Evolutionary conservation across 2,113 vertebrate genomes (phyloP).

Genomic region (Lampris megalopsis): DNA sequence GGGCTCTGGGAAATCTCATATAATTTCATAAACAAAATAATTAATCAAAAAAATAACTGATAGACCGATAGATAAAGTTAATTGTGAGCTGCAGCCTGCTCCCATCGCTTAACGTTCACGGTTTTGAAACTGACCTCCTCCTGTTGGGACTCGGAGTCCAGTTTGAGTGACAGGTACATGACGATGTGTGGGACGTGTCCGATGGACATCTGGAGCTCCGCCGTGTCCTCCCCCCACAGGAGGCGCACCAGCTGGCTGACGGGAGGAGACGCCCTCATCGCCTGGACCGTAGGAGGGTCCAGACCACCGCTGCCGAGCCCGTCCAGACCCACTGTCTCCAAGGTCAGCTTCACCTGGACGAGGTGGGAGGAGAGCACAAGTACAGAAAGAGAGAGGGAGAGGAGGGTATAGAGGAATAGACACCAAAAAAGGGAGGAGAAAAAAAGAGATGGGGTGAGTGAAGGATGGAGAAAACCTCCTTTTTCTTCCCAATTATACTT

Average conservation of each 20-base stretch:
- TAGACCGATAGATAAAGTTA: no score
- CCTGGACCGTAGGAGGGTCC: slow-evolving; percentile 31
- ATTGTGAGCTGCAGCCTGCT: no score
- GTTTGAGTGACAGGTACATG: slow-evolving; percentile 92
- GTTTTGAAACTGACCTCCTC: slow-evolving; percentile 87
- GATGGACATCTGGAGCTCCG: slow-evolving; percentile 80
- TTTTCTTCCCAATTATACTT: no score
- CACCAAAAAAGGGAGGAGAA: background rate
- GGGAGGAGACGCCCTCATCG: slow-evolving; percentile 65
- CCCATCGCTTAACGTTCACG: no score
- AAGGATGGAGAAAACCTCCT: background rate
- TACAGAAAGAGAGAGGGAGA: background rate
- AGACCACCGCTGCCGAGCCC: slow-evolving; percentile 50
- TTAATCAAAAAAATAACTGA: no score
- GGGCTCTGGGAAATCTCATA: no score
- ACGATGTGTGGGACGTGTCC: slow-evolving; percentile 86
- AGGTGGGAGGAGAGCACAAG: background rate
- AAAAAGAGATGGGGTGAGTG: background rate
- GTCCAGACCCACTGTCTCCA: slow-evolving; percentile 84
- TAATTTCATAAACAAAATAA: no score
- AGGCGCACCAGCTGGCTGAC: slow-evolving; percentile 88
- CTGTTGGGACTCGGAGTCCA: slow-evolving; percentile 86
- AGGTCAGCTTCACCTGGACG: slow-evolving; percentile 91
- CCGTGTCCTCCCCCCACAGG: slow-evolving; percentile 87
- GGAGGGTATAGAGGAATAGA: background rate